phyloP scores from a whole-genome alignment of 64 coral and sea anemone genomes.

The Anthopleura sola region DNA sequence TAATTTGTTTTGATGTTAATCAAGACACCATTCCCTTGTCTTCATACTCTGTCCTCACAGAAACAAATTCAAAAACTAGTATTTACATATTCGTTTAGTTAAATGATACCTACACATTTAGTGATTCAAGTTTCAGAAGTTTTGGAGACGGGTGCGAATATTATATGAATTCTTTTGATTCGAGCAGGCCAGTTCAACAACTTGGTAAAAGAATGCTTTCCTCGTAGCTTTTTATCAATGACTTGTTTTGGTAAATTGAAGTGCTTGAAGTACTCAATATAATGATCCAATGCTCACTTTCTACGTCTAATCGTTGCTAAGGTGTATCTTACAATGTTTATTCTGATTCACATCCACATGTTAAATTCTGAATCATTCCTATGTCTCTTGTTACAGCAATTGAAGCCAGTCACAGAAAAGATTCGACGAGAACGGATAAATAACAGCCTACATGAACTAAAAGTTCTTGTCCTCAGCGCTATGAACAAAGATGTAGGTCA shows the following conservation, averaged over 20 bases:
- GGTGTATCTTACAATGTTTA: too few species aligned
- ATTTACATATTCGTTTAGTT: background rate
- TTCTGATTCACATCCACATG: too few species aligned
- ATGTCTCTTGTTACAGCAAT: background rate
- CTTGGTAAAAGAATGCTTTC: background rate
- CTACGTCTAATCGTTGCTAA: background rate
- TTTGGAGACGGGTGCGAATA: too few species aligned
- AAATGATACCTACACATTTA: background rate
- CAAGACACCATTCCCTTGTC: background rate
- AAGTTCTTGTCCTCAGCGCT: slow-evolving; percentile 8
- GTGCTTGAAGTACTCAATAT: background rate
- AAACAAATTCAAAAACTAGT: background rate
- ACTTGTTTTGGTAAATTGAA: background rate
- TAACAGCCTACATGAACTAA: slow-evolving; percentile 12
- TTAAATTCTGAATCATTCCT: too few species aligned
- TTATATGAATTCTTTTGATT: too few species aligned
- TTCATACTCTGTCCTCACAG: background rate
- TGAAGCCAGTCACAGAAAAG: slow-evolving; percentile 25
- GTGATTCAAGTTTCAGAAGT: background rate
- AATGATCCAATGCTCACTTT: background rate
- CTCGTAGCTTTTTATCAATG: background rate
- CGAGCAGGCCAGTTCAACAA: too few species aligned
- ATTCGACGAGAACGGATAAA: slow-evolving; percentile 20
- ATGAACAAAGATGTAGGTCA: slow-evolving; percentile 23
- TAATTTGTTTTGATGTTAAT: background rate